Evolutionary conservation across 2,888 invertebrate genomes (phyloP), one percentile per base, ranked within the genome.

Genomic region (Junonia oenone): DNA sequence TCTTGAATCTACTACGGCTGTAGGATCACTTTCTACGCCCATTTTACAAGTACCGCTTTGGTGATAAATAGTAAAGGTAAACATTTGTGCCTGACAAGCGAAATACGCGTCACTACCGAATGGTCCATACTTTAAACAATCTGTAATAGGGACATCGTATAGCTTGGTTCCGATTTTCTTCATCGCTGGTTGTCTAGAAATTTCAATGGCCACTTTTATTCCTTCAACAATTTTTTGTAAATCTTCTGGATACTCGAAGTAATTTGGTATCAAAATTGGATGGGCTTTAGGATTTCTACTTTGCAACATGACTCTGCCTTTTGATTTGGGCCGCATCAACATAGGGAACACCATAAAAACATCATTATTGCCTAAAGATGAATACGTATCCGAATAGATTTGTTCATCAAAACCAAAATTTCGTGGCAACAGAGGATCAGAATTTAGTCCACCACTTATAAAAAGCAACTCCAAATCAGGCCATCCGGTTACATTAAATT

Each of bases 261-360:
- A 98, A 73, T 95, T 95, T 0, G 96, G 95, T 63, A 96, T 92
- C 51, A 97, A 90, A n/a, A 92, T 81, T 0, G 97, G 96, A 66
- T 93, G 92, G 0, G 92, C 91, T 64, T 92, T 91, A 0, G 96
- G 96, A 75, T 96, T 93, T 56, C 86, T 92, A 9, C 93, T 94
- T 68, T 90, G 91, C n/a, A 97, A 85, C 75, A 86, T 90, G 0
- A 95, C 78, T 58, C 92, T 86, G 0, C 95, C 95, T 63, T 90
- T 89, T n/a, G 95, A 95, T 70, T 92, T 92, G 0, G 96, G 95
- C 61, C 94, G 90, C 76, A 95, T 91, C 27, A 95, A 73, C 84
- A 95, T 94, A 0, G 95, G 95, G 63, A 94, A 92, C 0, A 94
- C 79, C 89, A 90, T 90, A 55, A 90, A 91, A 0, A 76, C 59